A percentile compares a stretch with the other conserved stretches of the same genome.
These are phyloP conservation scores for Dryocosmus kuriphilus DNA, from an alignment of 2,888 invertebrate species.

Conservation along the genomic window DNA sequence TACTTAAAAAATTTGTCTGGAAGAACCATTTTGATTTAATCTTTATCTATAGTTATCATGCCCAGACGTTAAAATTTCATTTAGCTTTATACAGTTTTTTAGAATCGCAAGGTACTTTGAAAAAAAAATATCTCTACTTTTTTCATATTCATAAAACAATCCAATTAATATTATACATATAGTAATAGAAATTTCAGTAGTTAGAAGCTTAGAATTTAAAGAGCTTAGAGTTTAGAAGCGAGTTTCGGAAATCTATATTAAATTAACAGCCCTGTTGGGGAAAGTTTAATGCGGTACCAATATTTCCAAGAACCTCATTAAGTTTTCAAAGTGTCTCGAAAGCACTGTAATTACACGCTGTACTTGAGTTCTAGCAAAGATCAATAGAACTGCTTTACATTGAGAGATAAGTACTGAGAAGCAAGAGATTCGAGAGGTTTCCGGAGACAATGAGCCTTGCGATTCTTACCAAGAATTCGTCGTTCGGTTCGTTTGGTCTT, in stretches of 20 bases:
- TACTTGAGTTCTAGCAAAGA: slow-evolving; percentile 5
- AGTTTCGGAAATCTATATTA: slow-evolving; percentile 8
- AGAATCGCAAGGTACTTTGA: background rate
- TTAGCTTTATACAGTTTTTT: background rate
- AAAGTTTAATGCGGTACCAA: slow-evolving; percentile 6
- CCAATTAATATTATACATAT: background rate
- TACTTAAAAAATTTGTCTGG: too few species aligned
- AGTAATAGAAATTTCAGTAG: background rate
- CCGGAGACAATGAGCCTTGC: slow-evolving; percentile 55
- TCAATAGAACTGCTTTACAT: slow-evolving; percentile 17
- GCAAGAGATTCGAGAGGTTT: slow-evolving; percentile 56
- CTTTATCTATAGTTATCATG: too few species aligned
- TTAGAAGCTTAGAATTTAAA: background rate
- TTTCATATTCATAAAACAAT: too few species aligned
- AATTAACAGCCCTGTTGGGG: background rate
- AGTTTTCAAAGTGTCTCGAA: slow-evolving; percentile 13
- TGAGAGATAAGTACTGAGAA: slow-evolving; percentile 44
- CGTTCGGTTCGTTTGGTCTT: slow-evolving; percentile 57
- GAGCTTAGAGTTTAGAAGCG: slow-evolving; percentile 1
- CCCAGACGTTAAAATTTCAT: too few species aligned
- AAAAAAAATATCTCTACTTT: too few species aligned
- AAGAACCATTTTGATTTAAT: too few species aligned
- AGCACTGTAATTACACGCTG: slow-evolving; percentile 20
- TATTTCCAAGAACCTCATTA: slow-evolving; percentile 35
- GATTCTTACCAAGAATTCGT: slow-evolving; percentile 64